These are phyloP conservation scores for Mormoops blainvillei DNA, from an alignment of 2,113 vertebrate species.

Conservation along the genomic window DNA sequence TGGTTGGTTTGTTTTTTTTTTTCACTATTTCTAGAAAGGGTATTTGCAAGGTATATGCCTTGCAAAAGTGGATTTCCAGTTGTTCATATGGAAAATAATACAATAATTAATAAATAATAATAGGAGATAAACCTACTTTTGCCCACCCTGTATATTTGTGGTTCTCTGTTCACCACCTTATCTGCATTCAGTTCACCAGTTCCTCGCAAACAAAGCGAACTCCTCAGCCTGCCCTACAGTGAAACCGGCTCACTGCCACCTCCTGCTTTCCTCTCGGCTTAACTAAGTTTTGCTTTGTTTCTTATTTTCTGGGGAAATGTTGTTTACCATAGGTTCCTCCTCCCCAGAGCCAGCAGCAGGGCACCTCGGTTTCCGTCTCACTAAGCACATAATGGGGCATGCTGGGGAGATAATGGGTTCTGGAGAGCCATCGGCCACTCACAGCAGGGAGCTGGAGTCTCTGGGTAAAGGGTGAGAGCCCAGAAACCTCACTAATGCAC, in stretches of 20 bases:
- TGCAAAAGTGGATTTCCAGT: background rate
- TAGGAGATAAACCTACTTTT: background rate
- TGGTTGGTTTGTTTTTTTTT: too few species aligned
- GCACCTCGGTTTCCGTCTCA: background rate
- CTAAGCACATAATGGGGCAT: background rate
- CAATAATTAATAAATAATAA: background rate
- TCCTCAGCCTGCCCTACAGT: background rate
- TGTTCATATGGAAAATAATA: background rate
- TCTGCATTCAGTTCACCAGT: background rate
- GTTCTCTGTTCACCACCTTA: background rate
- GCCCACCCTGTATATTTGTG: background rate
- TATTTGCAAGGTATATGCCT: background rate
- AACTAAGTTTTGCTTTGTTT: background rate
- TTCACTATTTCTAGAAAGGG: background rate
- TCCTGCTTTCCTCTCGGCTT: background rate
- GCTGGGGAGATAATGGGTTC: constrained; percentile 46
- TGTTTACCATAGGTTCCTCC: background rate
- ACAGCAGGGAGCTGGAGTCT: background rate
- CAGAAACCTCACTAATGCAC: constrained; percentile 46
- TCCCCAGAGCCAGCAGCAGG: background rate
- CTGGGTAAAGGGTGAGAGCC: background rate
- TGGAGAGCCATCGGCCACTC: background rate
- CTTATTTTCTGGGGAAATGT: constrained; percentile 33
- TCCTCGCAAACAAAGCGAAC: background rate
- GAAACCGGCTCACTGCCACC: background rate